A percentile compares a stretch with the other conserved stretches of the same genome.
Evolutionary conservation across 2,888 invertebrate genomes (phyloP).

Genomic region (Nemapogon koenigi): DNA sequence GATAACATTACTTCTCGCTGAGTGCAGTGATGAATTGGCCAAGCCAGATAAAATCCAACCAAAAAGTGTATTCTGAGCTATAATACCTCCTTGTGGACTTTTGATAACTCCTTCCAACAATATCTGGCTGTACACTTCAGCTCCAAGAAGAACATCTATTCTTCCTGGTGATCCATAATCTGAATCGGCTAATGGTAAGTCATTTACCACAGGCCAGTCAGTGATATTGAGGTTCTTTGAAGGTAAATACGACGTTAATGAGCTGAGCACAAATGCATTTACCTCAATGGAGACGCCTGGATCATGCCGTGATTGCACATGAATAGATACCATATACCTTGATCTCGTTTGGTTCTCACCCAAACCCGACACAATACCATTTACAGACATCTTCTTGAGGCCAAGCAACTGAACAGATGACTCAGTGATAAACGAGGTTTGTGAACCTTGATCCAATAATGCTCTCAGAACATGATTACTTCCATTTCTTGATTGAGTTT

Average conservation of each 20-base stretch:
- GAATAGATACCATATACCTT: constrained; percentile 14
- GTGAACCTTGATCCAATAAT: constrained; percentile 21
- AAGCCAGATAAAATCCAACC: constrained; percentile 20
- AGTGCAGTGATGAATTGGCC: not conserved
- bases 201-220: constrained; percentile 15
- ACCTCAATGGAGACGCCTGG: constrained; percentile 11
- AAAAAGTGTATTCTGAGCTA: constrained; percentile 16
- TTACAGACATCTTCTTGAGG: constrained; percentile 17
- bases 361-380: constrained; percentile 17
- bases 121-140: no score
- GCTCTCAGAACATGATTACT: constrained; percentile 14
- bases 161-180: constrained; percentile 13
- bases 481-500: constrained; percentile 15
- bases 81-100: not conserved
- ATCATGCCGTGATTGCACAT: constrained; percentile 14
- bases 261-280: constrained; percentile 17
- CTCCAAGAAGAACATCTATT: constrained; percentile 18
- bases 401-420: constrained; percentile 17
- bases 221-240: not conserved
- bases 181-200: constrained; percentile 17
- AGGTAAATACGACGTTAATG: constrained; percentile 15
- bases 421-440: constrained; percentile 21
- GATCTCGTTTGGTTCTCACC: constrained; percentile 14
- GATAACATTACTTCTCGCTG: constrained; percentile 2
- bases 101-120: no score